Conservation (phyloP, 2,888 invertebrate genomes). For the Rhagium mordax region DNA sequence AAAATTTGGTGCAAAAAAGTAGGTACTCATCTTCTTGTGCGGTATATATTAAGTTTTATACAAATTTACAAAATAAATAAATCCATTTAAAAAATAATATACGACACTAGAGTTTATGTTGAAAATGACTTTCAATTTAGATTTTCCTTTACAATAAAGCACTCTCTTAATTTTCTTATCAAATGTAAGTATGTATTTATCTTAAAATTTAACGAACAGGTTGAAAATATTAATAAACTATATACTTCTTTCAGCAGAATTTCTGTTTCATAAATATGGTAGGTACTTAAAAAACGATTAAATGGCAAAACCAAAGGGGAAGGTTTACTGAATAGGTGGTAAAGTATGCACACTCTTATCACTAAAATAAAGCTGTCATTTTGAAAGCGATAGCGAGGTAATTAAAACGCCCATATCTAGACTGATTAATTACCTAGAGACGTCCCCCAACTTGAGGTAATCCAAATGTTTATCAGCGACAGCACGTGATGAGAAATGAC, state of each 20-base stretch:
- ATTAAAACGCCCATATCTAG: slow-evolving; percentile 24
- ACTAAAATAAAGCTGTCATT: slow-evolving; percentile 38
- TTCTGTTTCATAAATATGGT: not conserved
- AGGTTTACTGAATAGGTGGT: slow-evolving; percentile 23
- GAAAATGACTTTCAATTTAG: no score
- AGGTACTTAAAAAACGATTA: slow-evolving; percentile 14
- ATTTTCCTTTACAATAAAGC: no score
- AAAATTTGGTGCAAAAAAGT: no score
- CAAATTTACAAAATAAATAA: no score
- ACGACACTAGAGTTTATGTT: no score
- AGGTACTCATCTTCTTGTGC: no score
- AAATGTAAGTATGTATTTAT: no score
- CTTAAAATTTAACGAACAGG: not conserved
- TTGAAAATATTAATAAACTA: not conserved
- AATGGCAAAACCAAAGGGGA: not conserved
- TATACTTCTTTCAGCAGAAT: not conserved
- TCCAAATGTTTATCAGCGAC: slow-evolving; percentile 25
- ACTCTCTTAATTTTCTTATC: no score
- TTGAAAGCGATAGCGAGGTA: slow-evolving; percentile 25
- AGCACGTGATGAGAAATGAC: slow-evolving; percentile 35
- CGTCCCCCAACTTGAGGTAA: not conserved
- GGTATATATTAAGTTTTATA: no score
- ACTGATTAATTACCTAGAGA: slow-evolving; percentile 28
- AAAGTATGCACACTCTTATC: slow-evolving; percentile 10
- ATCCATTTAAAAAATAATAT: no score